Evolutionary conservation across 53 echinoderm and acorn worm species (phyloP), one percentile per base, ranked within the genome.

Genomic region (Arbacia lixula): DNA sequence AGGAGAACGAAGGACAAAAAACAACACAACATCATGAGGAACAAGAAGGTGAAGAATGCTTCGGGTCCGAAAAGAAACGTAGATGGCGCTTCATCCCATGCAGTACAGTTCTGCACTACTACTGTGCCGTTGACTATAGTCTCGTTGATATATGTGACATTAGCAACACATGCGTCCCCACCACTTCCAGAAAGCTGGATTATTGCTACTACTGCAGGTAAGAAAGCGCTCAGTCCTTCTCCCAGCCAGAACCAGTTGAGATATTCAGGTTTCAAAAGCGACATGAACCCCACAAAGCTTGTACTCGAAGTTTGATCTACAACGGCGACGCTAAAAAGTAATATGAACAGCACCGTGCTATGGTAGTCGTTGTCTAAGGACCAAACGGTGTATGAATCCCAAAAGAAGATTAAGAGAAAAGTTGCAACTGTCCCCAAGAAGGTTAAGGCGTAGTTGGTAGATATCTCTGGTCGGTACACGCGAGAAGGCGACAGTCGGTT

Each of bases 191-290:
- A 53, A 3, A 85, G 85, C 34, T 89, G 89, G 21, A 88, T 87
- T 19, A 98, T 71, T 1, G 90, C 98, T 3, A 98, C 85, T 9
- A 94, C 20, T 68, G 94, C 92, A 14, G 98, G 98, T 1, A 98
- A 51, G 0, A 98, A 86, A 14, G 98, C 85, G 55, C 98, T 98
- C 35, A 98, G 85, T 4, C 98, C 98, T 56, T 98, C 98, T 4
- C 94, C 98, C 26, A 98, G 76, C 83, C 94, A 98, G 64, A 92
- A 98, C 93, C 91, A 94, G 0, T 90, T 94, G n/a, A 98, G 84
- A 43, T 94, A 98, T 22, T 88, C 50, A 31, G 87, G 55, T 34
- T 87, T 89, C 30, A 98, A 85, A 34, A 88, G 66, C 0, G 92
- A 75, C 85, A 98, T 90, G 77, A 98, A 98, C 2, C 94, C 92